phyloP scores from a whole-genome alignment of 2,797 vertebrate genomes.

The Pristis pectinata region DNA sequence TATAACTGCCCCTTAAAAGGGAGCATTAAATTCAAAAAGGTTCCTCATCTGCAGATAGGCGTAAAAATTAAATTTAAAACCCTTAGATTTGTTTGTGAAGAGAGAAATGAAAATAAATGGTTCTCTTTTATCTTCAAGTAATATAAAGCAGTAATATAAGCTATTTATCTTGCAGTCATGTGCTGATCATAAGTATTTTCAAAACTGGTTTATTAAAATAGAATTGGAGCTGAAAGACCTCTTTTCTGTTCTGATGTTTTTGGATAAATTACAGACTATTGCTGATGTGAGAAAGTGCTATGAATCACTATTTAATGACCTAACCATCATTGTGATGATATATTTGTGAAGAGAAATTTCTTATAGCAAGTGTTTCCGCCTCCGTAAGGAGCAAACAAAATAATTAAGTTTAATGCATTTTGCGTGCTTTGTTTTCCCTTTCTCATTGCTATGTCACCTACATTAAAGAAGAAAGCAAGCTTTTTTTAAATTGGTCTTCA shows the following conservation, averaged over 20 bases:
- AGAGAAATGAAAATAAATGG: neutral
- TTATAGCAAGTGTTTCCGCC: neutral
- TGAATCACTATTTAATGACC: neutral
- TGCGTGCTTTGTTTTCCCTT: neutral
- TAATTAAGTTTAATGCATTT: neutral
- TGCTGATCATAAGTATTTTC: conserved; percentile 4
- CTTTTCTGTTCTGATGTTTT: neutral
- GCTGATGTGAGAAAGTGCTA: neutral
- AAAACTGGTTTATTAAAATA: conserved; percentile 10
- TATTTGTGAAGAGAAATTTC: neutral
- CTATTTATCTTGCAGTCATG: neutral
- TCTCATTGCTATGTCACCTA: neutral
- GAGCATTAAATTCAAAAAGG: neutral
- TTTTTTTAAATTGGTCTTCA: neutral
- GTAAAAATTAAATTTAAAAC: neutral
- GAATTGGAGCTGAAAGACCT: neutral
- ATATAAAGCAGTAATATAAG: neutral
- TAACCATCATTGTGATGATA: neutral
- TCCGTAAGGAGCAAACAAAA: neutral
- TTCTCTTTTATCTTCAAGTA: neutral
- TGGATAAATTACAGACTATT: neutral
- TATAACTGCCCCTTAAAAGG: neutral
- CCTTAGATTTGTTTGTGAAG: neutral
- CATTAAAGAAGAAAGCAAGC: neutral
- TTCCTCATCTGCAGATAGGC: neutral